These are phyloP conservation scores for Orestias chungarensis DNA, from an alignment of 2,797 vertebrate genomes.

Conservation along the genomic window DNA sequence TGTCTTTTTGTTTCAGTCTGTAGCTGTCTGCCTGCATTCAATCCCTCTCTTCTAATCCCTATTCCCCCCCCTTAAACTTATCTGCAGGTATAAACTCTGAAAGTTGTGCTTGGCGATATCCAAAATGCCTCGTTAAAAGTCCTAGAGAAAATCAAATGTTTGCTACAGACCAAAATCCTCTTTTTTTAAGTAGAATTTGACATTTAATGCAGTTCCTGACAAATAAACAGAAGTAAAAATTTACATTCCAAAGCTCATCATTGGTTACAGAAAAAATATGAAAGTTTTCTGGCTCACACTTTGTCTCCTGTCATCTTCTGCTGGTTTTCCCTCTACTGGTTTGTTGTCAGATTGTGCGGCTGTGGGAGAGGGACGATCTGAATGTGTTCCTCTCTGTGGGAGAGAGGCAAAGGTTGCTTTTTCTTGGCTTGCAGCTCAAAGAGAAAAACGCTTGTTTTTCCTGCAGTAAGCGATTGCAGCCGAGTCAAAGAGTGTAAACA, in stretches of 20 bases:
- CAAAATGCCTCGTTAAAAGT: constrained; percentile 29
- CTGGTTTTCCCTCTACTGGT: constrained; percentile 49
- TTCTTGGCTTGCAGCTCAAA: constrained; percentile 78
- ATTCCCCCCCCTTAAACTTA: constrained; percentile 46
- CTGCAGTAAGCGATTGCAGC: constrained; percentile 78
- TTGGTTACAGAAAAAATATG: constrained; percentile 53
- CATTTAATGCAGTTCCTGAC: constrained; percentile 9
- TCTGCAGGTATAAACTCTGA: constrained; percentile 53
- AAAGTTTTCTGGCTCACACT: constrained; percentile 42
- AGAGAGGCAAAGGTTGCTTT: constrained; percentile 69
- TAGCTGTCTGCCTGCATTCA: constrained; percentile 33
- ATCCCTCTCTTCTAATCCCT: constrained; percentile 54
- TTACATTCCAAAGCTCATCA: constrained; percentile 43
- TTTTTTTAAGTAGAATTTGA: constrained; percentile 14
- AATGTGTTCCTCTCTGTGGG: constrained; percentile 53
- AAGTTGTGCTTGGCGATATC: constrained; percentile 22
- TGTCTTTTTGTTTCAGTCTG: constrained; percentile 65
- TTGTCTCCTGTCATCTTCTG: constrained; percentile 58
- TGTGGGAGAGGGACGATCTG: constrained; percentile 59
- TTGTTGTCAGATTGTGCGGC: constrained; percentile 60
- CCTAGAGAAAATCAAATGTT: constrained; percentile 12
- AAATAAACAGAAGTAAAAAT: constrained; percentile 26
- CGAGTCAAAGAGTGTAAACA: constrained; percentile 74
- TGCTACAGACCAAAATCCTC: constrained; percentile 20
- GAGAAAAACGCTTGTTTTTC: constrained; percentile 70